phyloP scores from a whole-genome alignment of 2,113 vertebrate species.

The Hydrochoerus hydrochaeris region DNA sequence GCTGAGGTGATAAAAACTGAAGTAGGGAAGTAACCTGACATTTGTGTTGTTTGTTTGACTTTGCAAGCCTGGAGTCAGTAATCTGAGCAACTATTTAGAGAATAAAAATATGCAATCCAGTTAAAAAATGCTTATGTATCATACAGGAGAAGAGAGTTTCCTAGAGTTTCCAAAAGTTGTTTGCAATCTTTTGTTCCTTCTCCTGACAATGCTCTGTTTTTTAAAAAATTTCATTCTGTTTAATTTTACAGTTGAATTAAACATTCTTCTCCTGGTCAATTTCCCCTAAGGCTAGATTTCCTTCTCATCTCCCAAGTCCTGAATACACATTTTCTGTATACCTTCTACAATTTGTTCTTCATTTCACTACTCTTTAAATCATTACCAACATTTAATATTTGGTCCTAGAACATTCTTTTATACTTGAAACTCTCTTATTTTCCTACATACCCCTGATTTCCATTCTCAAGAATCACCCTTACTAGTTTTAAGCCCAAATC shows the following conservation, averaged over 20 bases:
- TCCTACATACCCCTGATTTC: not conserved
- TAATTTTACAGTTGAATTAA: constrained; percentile 33
- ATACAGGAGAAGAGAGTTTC: not conserved
- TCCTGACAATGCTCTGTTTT: constrained; percentile 37
- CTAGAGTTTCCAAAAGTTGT: not conserved
- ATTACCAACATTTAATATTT: constrained; percentile 12
- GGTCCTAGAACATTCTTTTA: constrained; percentile 21
- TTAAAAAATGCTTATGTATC: not conserved
- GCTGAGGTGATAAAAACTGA: no score
- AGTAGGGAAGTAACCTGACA: no score
- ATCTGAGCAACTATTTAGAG: no score
- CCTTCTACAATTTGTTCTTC: constrained; percentile 32
- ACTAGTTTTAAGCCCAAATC: not conserved
- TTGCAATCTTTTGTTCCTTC: constrained; percentile 14
- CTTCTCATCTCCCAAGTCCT: constrained; percentile 1
- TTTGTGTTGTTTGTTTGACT: no score
- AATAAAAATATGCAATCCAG: no score
- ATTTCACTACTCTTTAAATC: not conserved
- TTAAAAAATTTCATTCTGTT: constrained; percentile 16
- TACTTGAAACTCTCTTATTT: not conserved
- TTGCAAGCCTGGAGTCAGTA: no score
- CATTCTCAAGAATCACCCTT: constrained; percentile 18
- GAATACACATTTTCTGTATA: not conserved
- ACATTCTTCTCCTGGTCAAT: constrained; percentile 9
- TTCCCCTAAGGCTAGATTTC: constrained; percentile 33